Conservation (phyloP, 2,888 invertebrate species). For the Leptopilina syphax region DNA sequence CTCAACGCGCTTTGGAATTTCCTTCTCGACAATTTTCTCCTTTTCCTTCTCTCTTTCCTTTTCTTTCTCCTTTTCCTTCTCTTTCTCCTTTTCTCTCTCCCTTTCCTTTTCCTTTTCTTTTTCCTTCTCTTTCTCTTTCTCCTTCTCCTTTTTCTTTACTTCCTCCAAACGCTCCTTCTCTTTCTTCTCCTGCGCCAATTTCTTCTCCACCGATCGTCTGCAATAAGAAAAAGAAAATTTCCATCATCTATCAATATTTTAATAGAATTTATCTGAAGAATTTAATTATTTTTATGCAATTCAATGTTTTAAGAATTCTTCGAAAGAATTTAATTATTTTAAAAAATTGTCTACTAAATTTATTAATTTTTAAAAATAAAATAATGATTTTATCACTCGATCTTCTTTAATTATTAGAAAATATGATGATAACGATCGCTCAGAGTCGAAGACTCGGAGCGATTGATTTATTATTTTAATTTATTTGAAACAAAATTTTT, state of each 20-base stretch:
- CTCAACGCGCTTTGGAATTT: slow-evolving; percentile 66
- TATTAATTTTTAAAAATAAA: no score
- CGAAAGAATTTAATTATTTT: no score
- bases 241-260: not conserved
- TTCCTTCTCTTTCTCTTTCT: slow-evolving; percentile 55
- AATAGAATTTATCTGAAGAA: no score
- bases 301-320: no score
- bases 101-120: slow-evolving; percentile 55
- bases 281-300: no score
- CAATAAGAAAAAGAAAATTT: slow-evolving; percentile 32
- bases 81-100: slow-evolving; percentile 65
- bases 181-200: slow-evolving; percentile 65
- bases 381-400: no score
- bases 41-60: slow-evolving; percentile 55
- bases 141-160: slow-evolving; percentile 35
- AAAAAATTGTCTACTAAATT: no score
- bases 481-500: no score
- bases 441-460: no score
- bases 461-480: no score
- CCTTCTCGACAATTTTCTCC: slow-evolving; percentile 70
- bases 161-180: slow-evolving; percentile 61
- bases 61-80: slow-evolving; percentile 51
- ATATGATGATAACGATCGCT: no score
- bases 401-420: no score
- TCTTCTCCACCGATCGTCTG: slow-evolving; percentile 68